Conservation (phyloP, 2,113 vertebrate species). For the Aphelocoma coerulescens region DNA sequence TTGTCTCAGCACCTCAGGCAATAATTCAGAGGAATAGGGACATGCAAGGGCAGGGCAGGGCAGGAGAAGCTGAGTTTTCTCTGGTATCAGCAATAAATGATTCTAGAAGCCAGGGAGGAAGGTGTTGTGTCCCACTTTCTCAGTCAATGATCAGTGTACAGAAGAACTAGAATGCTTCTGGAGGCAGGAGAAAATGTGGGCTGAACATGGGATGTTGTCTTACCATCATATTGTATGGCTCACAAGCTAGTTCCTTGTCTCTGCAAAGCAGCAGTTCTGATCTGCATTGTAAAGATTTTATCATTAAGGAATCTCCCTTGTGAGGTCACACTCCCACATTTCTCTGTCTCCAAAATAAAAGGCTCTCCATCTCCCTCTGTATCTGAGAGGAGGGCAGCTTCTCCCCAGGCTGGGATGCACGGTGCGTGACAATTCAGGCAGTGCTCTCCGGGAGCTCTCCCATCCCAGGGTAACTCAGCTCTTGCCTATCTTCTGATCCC, state of each 20-base stretch:
- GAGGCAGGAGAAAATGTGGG: not conserved
- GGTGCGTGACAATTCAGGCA: not conserved
- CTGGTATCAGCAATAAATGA: not conserved
- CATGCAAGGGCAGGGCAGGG: not conserved
- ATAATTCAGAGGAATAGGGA: not conserved
- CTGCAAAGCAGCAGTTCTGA: not conserved
- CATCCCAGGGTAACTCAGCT: not conserved
- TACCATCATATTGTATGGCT: not conserved
- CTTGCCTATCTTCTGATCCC: not conserved
- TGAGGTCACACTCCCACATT: not conserved
- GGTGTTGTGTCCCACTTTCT: not conserved
- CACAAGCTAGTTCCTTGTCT: not conserved
- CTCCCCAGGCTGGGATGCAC: not conserved
- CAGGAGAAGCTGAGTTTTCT: not conserved
- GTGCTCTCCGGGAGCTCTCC: not conserved
- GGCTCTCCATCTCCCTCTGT: not conserved
- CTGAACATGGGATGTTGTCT: not conserved
- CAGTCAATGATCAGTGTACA: not conserved
- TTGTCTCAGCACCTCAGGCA: not conserved
- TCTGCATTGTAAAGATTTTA: not conserved
- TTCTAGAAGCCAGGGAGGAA: not conserved
- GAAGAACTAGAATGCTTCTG: not conserved
- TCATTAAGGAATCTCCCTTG: not conserved
- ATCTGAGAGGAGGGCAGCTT: not conserved
- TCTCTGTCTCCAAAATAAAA: not conserved